Base-by-base conservation (phyloP, 2,888 invertebrate genomes). In the Stramonita haemastoma region DNA sequence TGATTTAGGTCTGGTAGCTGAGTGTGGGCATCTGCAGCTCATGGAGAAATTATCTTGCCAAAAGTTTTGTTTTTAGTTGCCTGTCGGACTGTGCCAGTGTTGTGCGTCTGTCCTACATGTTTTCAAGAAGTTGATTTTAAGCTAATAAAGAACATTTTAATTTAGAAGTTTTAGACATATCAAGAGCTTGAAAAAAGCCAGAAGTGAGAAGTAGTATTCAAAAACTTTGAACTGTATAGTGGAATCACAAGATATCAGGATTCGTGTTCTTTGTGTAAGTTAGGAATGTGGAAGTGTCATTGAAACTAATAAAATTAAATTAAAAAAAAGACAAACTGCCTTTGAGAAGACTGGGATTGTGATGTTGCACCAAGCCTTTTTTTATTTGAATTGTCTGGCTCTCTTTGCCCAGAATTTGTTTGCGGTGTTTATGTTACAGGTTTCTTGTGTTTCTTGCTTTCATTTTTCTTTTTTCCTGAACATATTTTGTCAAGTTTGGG, bases 381-480 rank as follows among this genome's bases (percentile, higher is more conserved):
- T 36, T 81, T 36, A 32, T n/a, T 84, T 32, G 22, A 83, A 83
- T 32, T 22, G 17, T 86, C 86, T 66, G 86, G 15, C 29, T 57
- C 17, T 86, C 56, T 15, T 86, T 46, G 83, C 46, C 83, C 57
- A 87, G 88, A 88, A 87, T 77, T 86, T 88, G 91, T 91, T 91
- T 91, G 91, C 91, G 22, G 91, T 91, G 91, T 90, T 91, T 89
- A 32, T 89, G 87, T 90, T 89, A 87, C 56, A 77, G 89, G 57
- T 86, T 89, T 73, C 32, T 84, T 77, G 36, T n/a, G 70, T 87
- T 88, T 57, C 32, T 88, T 88, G 17, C 19, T 66, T 66, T 22
- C 66, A 83, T 46, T 0, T 83, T 88, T 70, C 29, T 89, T 89
- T 89, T 87, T 73, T 34, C 56, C 85, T 90, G 88, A 83, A 79